Evolutionary conservation across 2,113 vertebrate species (phyloP), one percentile per base, ranked within the genome.

Genomic region (Cochlearius cochlearius): DNA sequence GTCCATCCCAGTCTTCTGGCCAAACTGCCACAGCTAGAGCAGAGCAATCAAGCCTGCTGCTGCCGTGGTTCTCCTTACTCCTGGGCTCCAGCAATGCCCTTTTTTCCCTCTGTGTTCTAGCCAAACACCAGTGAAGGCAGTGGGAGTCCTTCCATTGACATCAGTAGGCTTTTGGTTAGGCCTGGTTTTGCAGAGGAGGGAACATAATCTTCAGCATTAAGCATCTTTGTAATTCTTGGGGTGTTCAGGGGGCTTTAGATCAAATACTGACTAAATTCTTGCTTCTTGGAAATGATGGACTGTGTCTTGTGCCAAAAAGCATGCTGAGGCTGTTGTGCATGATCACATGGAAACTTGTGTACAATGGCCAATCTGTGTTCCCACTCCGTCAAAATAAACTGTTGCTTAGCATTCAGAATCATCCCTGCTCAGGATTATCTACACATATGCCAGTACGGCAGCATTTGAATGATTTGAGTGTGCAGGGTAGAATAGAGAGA

Each of bases 41-140:
- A 50, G 73, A 29, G 55, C 50, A 2, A 1, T 34, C 4, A 2
- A 15, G 26, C 5, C 67, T 90, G 52, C 83, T 41, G 41, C 79
- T 53, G 73, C 47, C 1, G 0, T 27, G 18, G 2, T 22, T 87
- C 64, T 71, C 23, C 41, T 36, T 30, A 12, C 13, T 0, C 21
- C 21, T 4, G 29, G 8, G 25, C 53, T 60, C 45, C 27, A 27
- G 83, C 68, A 27, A 1, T n/a, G 71, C 67, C 83, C 2, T 12
- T 12, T 62, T 41, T 55, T 11, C 2, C 36, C 30, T 92, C 59
- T n/a, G 21, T 38, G 67, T 4, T 8, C 16, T 10, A 41, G 81
- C 74, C 88, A 72, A 14, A 7, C 50, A 3, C n/a, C 5, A 14
- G 59, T 1, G 38, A 3, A 38, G 60, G 47, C 38, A 2, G 49